Conservation (phyloP, 2,113 vertebrate genomes). For the Clarias macrocephalus region DNA sequence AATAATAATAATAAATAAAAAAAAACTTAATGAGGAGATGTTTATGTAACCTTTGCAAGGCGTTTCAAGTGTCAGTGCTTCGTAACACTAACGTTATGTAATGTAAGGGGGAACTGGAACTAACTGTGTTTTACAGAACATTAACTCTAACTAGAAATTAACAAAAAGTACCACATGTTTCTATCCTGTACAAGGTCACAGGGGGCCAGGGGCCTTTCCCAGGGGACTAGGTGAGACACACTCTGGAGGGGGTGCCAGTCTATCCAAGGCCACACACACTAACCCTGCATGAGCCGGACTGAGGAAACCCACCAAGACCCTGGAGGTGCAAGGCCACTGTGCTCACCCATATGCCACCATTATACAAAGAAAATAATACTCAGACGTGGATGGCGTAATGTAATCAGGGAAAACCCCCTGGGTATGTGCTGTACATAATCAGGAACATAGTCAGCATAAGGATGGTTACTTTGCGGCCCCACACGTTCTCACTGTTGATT, state of each 20-base stretch:
- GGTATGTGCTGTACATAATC: background rate
- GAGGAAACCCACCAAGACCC: too few relatives aligned
- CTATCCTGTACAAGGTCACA: too few relatives aligned
- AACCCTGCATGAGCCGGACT: too few relatives aligned
- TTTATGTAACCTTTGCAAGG: background rate
- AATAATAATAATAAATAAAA: too few relatives aligned
- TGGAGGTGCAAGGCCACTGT: too few relatives aligned
- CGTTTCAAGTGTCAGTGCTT: background rate
- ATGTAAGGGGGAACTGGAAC: background rate
- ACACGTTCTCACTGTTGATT: background rate
- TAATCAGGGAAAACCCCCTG: background rate
- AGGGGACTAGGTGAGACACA: too few relatives aligned
- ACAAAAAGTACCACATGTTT: background rate
- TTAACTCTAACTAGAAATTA: background rate
- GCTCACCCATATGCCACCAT: too few relatives aligned
- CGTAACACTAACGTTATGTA: background rate
- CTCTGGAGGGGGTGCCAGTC: too few relatives aligned
- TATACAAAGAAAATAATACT: background rate
- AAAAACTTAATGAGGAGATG: too few relatives aligned
- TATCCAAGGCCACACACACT: too few relatives aligned
- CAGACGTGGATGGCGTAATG: background rate
- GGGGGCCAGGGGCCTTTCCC: too few relatives aligned
- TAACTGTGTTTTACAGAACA: background rate
- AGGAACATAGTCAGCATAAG: background rate
- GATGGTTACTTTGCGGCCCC: too few relatives aligned